Evolutionary conservation across 2,888 invertebrate genomes (phyloP), one percentile per base, ranked within the genome.

Genomic region (Caenorhabditis sulstoni): DNA sequence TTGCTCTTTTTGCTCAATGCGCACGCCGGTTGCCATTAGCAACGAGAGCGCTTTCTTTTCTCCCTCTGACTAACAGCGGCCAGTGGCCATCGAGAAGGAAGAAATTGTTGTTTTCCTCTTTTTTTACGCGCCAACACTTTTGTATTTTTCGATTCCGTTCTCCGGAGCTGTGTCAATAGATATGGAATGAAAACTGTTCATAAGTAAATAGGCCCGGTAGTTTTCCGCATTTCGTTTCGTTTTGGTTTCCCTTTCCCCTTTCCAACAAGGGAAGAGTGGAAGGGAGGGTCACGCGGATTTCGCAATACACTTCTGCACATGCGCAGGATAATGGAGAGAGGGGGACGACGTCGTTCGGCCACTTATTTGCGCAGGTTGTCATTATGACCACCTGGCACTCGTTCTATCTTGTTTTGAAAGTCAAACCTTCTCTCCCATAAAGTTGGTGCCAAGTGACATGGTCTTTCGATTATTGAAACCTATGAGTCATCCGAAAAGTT

Each of bases 401-500:
- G 16, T 37, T 1, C 35, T 61, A 39, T 18, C 37, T 35, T n/a
- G 45, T 35, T 45, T 35, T 7, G 29, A 29, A 29, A 29, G n/a
- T n/a, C n/a, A n/a, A n/a, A n/a, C n/a, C n/a, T 50, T 22, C 23
- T 23, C 22, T 22, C 49, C 22, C n/a, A n/a, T n/a, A n/a, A n/a
- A n/a, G n/a, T n/a, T 45, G 3, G 16, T 9, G n/a, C 45, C 45
- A 29, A n/a, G 47, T 61, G 35, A 49, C 49, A 45, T 49, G 49
- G 49, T 61, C 18, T 49, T 61, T 16, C 50, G 39, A 64, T 64
- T 37, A 52, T 64, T 64, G 50, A 41, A 64, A 50, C 39, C 14
- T 41, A 35, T 67, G 67, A 67, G 49, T 67, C 67, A 67, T 58
- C 39, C 16, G n/a, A 47, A 67, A 57, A 66, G 53, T 65, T 65